Conservation (phyloP, 2,797 vertebrate species). For the Miichthys miiuy region DNA sequence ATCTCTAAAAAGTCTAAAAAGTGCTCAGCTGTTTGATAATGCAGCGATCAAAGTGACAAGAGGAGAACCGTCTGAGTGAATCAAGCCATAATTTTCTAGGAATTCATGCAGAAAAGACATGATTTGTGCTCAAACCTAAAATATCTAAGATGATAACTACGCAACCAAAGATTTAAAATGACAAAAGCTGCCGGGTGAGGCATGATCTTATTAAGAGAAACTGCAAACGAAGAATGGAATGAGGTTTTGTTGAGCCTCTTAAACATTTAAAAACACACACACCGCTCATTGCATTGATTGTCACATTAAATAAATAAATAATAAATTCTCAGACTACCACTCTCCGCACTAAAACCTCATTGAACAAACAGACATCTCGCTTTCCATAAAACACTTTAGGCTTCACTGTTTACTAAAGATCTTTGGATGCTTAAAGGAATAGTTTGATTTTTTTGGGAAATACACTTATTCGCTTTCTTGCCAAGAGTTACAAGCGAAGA, state of each 20-base stretch:
- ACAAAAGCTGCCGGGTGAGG: constrained; percentile 34
- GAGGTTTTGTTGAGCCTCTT: constrained; percentile 24
- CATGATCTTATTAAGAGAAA: constrained; percentile 15
- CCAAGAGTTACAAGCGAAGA: not conserved
- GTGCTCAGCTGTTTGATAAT: constrained; percentile 39
- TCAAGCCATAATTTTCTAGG: not conserved
- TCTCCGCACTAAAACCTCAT: constrained; percentile 4
- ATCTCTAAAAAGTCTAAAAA: constrained; percentile 25
- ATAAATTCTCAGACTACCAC: not conserved
- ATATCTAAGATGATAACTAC: not conserved
- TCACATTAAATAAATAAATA: constrained; percentile 17
- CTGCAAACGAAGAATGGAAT: constrained; percentile 30
- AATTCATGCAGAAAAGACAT: constrained; percentile 2
- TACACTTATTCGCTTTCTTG: not conserved
- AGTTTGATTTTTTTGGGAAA: not conserved
- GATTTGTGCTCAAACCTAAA: not conserved
- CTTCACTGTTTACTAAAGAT: not conserved
- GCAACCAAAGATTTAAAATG: constrained; percentile 10
- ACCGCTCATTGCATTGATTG: constrained; percentile 25
- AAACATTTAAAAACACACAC: not conserved
- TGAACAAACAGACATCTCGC: constrained; percentile 1
- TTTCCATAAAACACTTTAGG: not conserved
- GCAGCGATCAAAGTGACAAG: constrained; percentile 20
- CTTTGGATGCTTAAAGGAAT: constrained; percentile 18
- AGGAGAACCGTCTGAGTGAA: not conserved